Conservation (phyloP, 30 jellyfish, hydroid and myxozoan genomes). For the Pelagia noctiluca region DNA sequence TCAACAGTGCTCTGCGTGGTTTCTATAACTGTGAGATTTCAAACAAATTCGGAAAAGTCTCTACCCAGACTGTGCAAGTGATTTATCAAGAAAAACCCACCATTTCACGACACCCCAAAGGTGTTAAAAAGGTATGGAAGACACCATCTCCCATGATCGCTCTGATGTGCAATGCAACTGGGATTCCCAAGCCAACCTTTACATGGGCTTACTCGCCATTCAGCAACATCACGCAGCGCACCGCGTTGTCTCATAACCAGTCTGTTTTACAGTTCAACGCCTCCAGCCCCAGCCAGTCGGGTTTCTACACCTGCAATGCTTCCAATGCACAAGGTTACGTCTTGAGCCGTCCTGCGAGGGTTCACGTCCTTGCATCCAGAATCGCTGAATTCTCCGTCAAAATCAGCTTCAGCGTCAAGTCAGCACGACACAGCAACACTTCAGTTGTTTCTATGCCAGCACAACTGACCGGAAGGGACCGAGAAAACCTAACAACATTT, state of each 20-base stretch:
- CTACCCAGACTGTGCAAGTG: slow-evolving; percentile 35
- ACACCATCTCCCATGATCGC: slow-evolving; percentile 22
- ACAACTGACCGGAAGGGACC: slow-evolving; percentile 12
- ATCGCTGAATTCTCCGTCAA: slow-evolving; percentile 34
- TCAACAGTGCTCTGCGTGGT: slow-evolving; percentile 12
- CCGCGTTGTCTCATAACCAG: slow-evolving; percentile 10
- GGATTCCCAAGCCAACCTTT: slow-evolving; percentile 45
- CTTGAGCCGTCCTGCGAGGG: slow-evolving; percentile 53
- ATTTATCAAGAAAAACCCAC: slow-evolving; percentile 31
- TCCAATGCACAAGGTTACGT: slow-evolving; percentile 55
- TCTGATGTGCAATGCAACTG: slow-evolving; percentile 65
- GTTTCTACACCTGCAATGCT: slow-evolving; percentile 64
- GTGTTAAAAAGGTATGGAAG: slow-evolving; percentile 6
- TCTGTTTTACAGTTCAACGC: slow-evolving; percentile 32
- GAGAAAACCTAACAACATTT: neutral
- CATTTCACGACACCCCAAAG: slow-evolving; percentile 60
- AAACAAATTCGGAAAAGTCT: slow-evolving; percentile 62
- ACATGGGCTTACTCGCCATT: slow-evolving; percentile 53
- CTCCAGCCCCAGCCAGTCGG: slow-evolving; percentile 57
- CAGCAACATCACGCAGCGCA: slow-evolving; percentile 1
- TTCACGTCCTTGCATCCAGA: slow-evolving; percentile 37
- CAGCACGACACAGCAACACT: neutral
- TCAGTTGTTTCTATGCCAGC: slow-evolving; percentile 17
- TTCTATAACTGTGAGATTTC: slow-evolving; percentile 55
- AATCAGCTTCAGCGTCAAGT: slow-evolving; percentile 23